These are phyloP conservation scores for Aplysina aerophoba DNA, from an alignment of 37 sponge, comb jelly and placozoan species.

Conservation along the genomic window DNA sequence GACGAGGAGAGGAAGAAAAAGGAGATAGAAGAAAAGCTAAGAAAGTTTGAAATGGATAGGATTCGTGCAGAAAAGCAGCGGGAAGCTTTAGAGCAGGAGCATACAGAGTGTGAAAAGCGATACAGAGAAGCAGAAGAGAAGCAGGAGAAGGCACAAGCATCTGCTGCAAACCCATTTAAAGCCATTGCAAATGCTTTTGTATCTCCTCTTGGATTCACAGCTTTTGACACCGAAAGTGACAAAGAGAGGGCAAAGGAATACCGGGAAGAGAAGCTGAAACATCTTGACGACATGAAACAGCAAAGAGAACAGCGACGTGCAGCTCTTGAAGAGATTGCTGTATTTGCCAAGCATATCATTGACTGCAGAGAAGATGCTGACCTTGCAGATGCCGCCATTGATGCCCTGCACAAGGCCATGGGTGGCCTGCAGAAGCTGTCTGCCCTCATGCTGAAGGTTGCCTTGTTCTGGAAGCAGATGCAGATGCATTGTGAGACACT, in stretches of 20 bases:
- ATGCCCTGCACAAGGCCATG: conserved; percentile 60
- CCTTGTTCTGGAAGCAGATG: conserved; percentile 70
- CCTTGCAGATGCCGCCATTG: conserved; percentile 37
- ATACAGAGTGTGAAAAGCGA: background rate
- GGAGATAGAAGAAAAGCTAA: conserved; percentile 15
- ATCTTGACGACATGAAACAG: conserved; percentile 19
- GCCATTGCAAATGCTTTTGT: background rate
- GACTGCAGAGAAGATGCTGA: conserved; percentile 31
- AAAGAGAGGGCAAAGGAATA: background rate
- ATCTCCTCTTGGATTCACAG: background rate
- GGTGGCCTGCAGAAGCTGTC: conserved; percentile 59
- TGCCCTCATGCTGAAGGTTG: conserved; percentile 65
- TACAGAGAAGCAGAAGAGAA: background rate
- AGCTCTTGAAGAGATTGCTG: conserved; percentile 30
- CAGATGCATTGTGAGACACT: conserved; percentile 53
- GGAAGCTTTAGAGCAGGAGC: conserved; percentile 10
- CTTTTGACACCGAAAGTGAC: background rate
- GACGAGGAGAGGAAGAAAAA: background rate
- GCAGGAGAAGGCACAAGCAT: background rate
- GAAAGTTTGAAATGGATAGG: conserved; percentile 21
- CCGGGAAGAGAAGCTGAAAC: conserved; percentile 21
- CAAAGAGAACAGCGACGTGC: conserved; percentile 24
- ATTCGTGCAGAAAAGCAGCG: background rate
- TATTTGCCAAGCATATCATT: conserved; percentile 31
- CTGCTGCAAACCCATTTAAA: background rate